phyloP scores from a whole-genome alignment of 2,888 invertebrate species.

The Lasioglossum morio region DNA sequence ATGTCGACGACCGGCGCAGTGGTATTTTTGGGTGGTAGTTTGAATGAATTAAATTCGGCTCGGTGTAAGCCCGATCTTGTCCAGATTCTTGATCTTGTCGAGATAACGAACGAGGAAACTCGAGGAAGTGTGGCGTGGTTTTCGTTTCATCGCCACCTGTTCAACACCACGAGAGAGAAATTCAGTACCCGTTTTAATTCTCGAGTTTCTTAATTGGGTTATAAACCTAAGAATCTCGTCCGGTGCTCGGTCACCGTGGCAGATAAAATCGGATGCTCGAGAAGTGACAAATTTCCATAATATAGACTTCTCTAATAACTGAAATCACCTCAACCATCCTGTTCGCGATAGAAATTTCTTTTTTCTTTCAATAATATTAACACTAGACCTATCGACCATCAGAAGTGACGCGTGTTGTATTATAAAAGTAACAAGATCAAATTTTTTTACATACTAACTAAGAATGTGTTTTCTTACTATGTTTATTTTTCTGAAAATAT shows the following conservation, averaged over 20 bases:
- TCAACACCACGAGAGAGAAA: background rate
- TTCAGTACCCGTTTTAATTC: background rate
- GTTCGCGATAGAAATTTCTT: too few species aligned
- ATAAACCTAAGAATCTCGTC: background rate
- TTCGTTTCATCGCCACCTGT: background rate
- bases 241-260: background rate
- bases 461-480: too few species aligned
- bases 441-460: too few species aligned
- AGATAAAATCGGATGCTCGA: background rate
- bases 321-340: background rate
- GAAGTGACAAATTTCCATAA: background rate
- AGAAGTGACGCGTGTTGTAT: too few species aligned
- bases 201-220: constrained; percentile 9
- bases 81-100: constrained; percentile 12
- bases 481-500: too few species aligned
- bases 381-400: too few species aligned
- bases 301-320: background rate
- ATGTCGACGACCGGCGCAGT: constrained; percentile 20
- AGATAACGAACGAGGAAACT: background rate
- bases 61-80: background rate
- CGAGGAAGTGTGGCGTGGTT: background rate
- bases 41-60: constrained; percentile 18
- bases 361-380: too few species aligned
- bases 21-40: background rate
- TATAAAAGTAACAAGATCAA: too few species aligned